Evolutionary conservation across 2,113 vertebrate genomes (phyloP), one percentile per base, ranked within the genome.

Genomic region (Halichoerus grypus): DNA sequence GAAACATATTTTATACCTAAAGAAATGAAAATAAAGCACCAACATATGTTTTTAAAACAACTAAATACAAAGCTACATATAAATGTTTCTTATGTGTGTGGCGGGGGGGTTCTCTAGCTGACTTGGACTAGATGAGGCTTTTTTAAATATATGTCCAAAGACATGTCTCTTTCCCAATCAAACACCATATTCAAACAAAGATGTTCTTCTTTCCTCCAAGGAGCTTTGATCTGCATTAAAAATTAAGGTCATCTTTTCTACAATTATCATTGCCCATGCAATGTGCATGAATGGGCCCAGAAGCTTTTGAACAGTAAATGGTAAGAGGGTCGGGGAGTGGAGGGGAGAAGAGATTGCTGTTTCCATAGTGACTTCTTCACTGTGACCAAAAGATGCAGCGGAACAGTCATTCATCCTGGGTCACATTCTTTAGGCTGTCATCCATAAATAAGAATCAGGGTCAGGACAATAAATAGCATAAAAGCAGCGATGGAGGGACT

Each of bases 321-420:
- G 57, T 72, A 72, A 80, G n/a, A 91, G 31, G 65, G 24, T 94
- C 36, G 19, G 46, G 26, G n/a, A 91, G n/a, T 7, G 26, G 33
- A 91, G 33, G 39, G 46, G 15, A 69, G 63, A 80, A 65, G 42
- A 91, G 63, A 86, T 72, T 18, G 9, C 39, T 31, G 71, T 86
- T 86, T 91, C 72, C 63, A 91, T 72, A 85, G 55, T 57, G 53
- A 91, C n/a, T 79, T 86, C 31, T 91, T 85, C 87, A 80, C 63
- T 77, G 39, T 88, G 69, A 83, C 91, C 69, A 28, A 21, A 3
- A 96, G 33, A 72, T 36, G 33, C 18, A 31, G 8, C 16, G 46
- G 39, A 86, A 46, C 10, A 53, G 28, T 53, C 22, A 3, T 85
- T 63, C 53, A 36, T 69, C 81, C 61, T 24, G 42, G 42, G 81